A percentile compares a stretch with the other conserved stretches of the same genome.
Evolutionary conservation across 2,888 invertebrate species (phyloP).

Genomic region (Bombylius major): DNA sequence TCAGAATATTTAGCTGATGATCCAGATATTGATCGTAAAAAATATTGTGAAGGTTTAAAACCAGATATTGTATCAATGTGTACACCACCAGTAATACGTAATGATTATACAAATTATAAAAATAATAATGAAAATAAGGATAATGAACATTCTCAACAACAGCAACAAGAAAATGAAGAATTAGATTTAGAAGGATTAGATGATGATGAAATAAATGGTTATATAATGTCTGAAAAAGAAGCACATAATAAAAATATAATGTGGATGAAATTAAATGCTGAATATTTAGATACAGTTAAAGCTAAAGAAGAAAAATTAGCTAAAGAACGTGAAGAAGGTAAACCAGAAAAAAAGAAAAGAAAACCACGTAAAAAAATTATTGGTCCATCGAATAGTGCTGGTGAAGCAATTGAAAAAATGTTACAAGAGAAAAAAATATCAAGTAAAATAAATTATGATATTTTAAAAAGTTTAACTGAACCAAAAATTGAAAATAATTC

Average conservation of each 20-base stretch:
- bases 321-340: constrained; percentile 75
- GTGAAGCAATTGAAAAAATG: constrained; percentile 94
- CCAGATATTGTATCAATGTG: constrained; percentile 72
- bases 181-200: constrained; percentile 64
- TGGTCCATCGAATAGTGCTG: constrained; percentile 54
- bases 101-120: constrained; percentile 13
- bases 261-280: constrained; percentile 83
- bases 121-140: constrained; percentile 33
- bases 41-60: constrained; percentile 37
- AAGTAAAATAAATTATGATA: constrained; percentile 95
- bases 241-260: constrained; percentile 64
- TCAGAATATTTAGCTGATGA: constrained; percentile 31
- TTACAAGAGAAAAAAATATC: constrained; percentile 92
- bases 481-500: neutral
- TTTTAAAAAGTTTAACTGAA: constrained; percentile 60
- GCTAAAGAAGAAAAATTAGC: constrained; percentile 71
- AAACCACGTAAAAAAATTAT: constrained; percentile 50
- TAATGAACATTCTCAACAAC: neutral
- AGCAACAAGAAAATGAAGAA: constrained; percentile 33
- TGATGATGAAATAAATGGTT: constrained; percentile 79
- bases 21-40: constrained; percentile 16
- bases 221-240: constrained; percentile 74
- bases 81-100: constrained; percentile 41
- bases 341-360: constrained; percentile 67
- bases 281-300: constrained; percentile 52